A percentile compares a stretch with the other conserved stretches of the same genome.
These are phyloP conservation scores for Bombus confusus DNA, from an alignment of 1,140 invertebrate genomes.

Conservation along the genomic window DNA sequence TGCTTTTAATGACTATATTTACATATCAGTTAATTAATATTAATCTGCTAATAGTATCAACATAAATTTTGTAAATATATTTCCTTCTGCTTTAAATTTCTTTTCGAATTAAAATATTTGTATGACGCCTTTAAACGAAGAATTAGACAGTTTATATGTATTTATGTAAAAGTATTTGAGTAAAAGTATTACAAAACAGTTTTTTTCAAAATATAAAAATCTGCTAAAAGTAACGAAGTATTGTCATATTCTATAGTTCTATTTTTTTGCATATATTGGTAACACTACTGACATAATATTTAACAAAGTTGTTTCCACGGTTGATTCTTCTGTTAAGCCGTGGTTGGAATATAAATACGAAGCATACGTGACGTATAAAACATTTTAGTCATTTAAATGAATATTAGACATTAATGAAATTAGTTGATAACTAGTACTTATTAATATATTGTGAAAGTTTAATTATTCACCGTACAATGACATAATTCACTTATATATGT, in stretches of 20 bases:
- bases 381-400: neutral
- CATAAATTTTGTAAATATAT: neutral
- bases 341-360: neutral
- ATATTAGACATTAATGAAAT: neutral
- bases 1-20: neutral
- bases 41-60: neutral
- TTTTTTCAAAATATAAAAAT: neutral
- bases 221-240: neutral
- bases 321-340: neutral
- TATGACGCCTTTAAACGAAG: neutral
- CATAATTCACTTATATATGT: neutral
- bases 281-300: too few relatives aligned
- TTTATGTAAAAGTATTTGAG: neutral
- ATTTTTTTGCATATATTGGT: neutral
- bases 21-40: neutral
- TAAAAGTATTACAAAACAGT: neutral
- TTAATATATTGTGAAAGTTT: neutral
- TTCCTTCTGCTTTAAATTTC: neutral
- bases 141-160: neutral
- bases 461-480: constrained; percentile 6
- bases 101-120: neutral
- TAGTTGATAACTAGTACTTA: neutral
- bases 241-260: neutral
- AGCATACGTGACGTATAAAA: neutral
- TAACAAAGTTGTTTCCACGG: neutral